A percentile compares a stretch with the other conserved stretches of the same genome.
phyloP scores from a whole-genome alignment of 2,797 vertebrate species.

The Emydoidea blandingii region DNA sequence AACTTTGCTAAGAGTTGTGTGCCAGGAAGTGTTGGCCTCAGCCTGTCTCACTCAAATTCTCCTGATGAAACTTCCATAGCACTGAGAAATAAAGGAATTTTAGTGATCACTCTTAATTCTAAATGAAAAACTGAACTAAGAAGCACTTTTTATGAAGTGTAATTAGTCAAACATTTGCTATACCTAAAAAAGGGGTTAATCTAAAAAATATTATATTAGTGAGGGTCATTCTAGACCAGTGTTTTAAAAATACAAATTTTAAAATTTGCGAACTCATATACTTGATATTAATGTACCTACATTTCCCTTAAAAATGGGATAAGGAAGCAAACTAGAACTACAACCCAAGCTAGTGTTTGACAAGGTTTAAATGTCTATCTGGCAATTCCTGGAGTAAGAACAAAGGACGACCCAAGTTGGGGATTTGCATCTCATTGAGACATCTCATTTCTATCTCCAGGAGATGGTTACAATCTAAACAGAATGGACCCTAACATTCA shows the following conservation, averaged over 20 bases:
- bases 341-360: background rate
- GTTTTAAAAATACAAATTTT: background rate
- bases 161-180: background rate
- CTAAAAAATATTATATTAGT: background rate
- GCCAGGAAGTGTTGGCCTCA: background rate
- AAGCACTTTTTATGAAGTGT: background rate
- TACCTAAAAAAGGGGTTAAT: background rate
- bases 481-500: background rate
- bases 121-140: background rate
- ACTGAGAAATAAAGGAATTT: background rate
- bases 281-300: background rate
- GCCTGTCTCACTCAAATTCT: background rate
- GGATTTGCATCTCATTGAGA: background rate
- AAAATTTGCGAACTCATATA: background rate
- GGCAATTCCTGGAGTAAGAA: background rate
- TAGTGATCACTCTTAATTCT: background rate
- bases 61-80: background rate
- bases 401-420: background rate
- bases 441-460: background rate
- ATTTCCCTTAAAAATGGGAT: background rate
- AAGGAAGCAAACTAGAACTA: background rate
- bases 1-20: background rate
- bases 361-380: background rate
- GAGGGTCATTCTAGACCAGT: background rate
- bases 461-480: background rate